A percentile compares a stretch with the other conserved stretches of the same genome.
Evolutionary conservation across 2,888 invertebrate genomes (phyloP).

Genomic region (Erebia ligea): DNA sequence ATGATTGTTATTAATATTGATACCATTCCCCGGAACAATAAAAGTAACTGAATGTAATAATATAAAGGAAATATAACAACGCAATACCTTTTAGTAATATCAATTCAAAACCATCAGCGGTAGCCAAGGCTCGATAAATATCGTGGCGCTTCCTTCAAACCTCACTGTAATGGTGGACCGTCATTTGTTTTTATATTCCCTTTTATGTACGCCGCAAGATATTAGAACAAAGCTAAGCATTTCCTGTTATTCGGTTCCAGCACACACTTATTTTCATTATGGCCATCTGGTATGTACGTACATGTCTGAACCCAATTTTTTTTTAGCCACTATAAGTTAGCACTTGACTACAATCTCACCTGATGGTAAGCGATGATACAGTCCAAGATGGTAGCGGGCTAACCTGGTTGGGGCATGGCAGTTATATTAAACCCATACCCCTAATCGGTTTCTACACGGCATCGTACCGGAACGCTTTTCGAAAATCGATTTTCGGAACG

Average conservation of each 20-base stretch:
- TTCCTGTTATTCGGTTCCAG: conserved; percentile 58
- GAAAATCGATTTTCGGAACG: too few relatives aligned
- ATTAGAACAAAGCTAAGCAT: conserved; percentile 63
- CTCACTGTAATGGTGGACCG: conserved; percentile 42
- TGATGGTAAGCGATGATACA: too few relatives aligned
- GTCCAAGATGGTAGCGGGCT: too few relatives aligned
- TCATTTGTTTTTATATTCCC: conserved; percentile 52
- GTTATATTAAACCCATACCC: too few relatives aligned
- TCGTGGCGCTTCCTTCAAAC: conserved; percentile 29
- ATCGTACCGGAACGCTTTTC: too few relatives aligned
- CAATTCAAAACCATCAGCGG: conserved; percentile 27
- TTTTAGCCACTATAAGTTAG: too few relatives aligned
- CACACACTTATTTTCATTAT: conserved; percentile 66
- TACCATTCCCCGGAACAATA: not conserved
- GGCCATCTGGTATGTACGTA: conserved; percentile 19
- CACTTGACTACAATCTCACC: too few relatives aligned
- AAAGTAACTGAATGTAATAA: conserved; percentile 6
- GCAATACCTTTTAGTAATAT: conserved; percentile 21
- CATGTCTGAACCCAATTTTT: not conserved
- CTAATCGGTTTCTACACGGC: too few relatives aligned
- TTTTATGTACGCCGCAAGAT: conserved; percentile 52
- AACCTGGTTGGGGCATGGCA: too few relatives aligned
- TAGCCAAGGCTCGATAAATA: conserved; percentile 29
- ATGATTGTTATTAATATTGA: too few relatives aligned
- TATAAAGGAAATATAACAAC: conserved; percentile 17